phyloP scores from a whole-genome alignment of 2,888 invertebrate species.

The Hybos culiciformis region DNA sequence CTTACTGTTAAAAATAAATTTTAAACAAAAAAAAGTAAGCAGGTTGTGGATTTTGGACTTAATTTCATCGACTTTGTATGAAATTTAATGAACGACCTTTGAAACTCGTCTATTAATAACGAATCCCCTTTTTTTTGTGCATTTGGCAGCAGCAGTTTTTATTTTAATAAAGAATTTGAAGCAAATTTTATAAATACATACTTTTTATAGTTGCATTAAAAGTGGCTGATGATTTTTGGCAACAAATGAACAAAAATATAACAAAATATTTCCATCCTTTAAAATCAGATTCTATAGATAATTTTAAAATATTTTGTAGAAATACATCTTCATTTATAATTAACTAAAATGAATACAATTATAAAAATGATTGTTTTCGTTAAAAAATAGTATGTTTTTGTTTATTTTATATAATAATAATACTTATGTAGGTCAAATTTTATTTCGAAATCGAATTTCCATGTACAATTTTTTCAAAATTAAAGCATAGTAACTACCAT shows the following conservation, averaged over 20 bases:
- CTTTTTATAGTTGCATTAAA: not conserved
- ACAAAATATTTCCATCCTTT: not conserved
- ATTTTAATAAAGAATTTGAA: not conserved
- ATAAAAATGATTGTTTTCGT: not conserved
- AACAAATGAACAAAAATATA: not conserved
- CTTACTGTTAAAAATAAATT: too few species aligned
- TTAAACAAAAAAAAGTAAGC: too few species aligned
- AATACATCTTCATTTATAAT: not conserved
- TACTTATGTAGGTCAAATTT: not conserved
- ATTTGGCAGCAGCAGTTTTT: too few species aligned
- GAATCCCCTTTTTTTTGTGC: too few species aligned
- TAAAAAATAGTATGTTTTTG: not conserved
- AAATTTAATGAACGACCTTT: too few species aligned
- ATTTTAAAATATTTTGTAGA: not conserved
- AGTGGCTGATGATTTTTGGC: not conserved
- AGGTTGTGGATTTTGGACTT: too few species aligned
- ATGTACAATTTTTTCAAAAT: not conserved
- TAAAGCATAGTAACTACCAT: not conserved
- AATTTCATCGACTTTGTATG: too few species aligned
- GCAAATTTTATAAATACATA: not conserved
- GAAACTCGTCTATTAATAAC: too few species aligned
- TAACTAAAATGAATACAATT: not conserved
- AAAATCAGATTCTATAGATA: not conserved
- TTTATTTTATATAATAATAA: not conserved
- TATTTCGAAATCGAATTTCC: not conserved